A percentile compares a stretch with the other conserved stretches of the same genome.
Evolutionary conservation across 2,113 vertebrate genomes (phyloP).

Genomic region (Nothoprocta perdicaria): DNA sequence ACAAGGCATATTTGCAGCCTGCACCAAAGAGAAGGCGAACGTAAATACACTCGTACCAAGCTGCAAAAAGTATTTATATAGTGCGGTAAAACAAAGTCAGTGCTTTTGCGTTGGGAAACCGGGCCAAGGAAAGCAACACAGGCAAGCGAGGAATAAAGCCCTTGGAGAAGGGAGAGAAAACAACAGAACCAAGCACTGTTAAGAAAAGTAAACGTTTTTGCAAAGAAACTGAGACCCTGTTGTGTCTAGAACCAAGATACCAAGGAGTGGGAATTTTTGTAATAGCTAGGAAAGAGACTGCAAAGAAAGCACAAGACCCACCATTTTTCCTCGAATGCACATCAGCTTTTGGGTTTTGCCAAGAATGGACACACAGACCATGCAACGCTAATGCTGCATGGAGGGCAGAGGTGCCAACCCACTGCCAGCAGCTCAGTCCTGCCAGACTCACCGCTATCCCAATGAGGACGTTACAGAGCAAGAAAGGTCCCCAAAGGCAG

Average conservation of each 20-base stretch:
- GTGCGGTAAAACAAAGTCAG: neutral
- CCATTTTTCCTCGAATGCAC: neutral
- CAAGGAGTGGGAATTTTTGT: neutral
- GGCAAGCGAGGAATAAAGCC: neutral
- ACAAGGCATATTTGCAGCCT: neutral
- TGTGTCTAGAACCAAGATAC: neutral
- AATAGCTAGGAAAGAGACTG: neutral
- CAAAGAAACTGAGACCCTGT: neutral
- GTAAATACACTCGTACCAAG: neutral
- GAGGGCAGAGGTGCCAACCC: neutral
- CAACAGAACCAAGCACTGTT: neutral
- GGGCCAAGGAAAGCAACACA: neutral
- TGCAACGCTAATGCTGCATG: neutral
- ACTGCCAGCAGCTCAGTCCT: fast-evolving
- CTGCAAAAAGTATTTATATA: neutral
- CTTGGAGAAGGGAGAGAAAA: neutral
- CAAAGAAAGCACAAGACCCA: fast-evolving
- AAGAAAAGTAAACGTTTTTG: neutral
- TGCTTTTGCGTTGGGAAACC: neutral
- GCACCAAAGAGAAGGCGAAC: fast-evolving
- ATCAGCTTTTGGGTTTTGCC: neutral
- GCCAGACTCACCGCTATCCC: neutral
- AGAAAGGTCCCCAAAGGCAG: neutral
- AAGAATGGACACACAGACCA: neutral
- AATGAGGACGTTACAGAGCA: neutral